A percentile compares a stretch with the other conserved stretches of the same genome.
phyloP scores from a whole-genome alignment of 1,140 invertebrate genomes.

The Sycophaga agraensis region DNA sequence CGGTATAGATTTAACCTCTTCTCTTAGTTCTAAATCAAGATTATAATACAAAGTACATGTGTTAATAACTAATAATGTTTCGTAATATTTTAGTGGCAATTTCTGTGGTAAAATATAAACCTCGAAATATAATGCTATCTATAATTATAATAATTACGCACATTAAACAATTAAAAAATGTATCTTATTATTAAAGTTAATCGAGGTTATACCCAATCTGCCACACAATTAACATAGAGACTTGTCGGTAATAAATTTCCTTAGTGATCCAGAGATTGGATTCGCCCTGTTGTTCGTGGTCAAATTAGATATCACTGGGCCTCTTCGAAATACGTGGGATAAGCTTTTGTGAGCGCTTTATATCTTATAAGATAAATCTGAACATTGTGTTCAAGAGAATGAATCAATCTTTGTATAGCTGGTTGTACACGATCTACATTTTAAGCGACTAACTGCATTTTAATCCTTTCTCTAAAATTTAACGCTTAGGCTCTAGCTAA shows the following conservation, averaged over 20 bases:
- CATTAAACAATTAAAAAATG: conserved; percentile 26
- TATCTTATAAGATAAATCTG: conserved; percentile 39
- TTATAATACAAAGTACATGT: too few relatives aligned
- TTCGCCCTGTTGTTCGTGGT: conserved; percentile 18
- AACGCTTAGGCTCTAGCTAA: conserved; percentile 26
- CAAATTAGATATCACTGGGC: conserved; percentile 29
- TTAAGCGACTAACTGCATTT: conserved; percentile 35
- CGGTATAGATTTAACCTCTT: too few relatives aligned
- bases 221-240: conserved; percentile 45
- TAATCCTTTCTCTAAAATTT: conserved; percentile 27
- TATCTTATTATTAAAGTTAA: conserved; percentile 28
- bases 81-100: conserved; percentile 5
- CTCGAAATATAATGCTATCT: conserved; percentile 28
- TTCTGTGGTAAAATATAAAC: conserved; percentile 1
- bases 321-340: conserved; percentile 40
- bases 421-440: conserved; percentile 41
- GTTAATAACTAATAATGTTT: conserved; percentile 3
- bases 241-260: conserved; percentile 47
- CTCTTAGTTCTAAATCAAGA: too few relatives aligned
- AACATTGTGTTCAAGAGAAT: conserved; percentile 50
- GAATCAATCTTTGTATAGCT: conserved; percentile 39
- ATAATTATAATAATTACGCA: conserved; percentile 34
- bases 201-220: conserved; percentile 39
- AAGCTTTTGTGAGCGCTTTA: conserved; percentile 45
- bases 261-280: conserved; percentile 32